Evolutionary conservation across 1,140 invertebrate genomes (phyloP).

Genomic region (Proales similis): DNA sequence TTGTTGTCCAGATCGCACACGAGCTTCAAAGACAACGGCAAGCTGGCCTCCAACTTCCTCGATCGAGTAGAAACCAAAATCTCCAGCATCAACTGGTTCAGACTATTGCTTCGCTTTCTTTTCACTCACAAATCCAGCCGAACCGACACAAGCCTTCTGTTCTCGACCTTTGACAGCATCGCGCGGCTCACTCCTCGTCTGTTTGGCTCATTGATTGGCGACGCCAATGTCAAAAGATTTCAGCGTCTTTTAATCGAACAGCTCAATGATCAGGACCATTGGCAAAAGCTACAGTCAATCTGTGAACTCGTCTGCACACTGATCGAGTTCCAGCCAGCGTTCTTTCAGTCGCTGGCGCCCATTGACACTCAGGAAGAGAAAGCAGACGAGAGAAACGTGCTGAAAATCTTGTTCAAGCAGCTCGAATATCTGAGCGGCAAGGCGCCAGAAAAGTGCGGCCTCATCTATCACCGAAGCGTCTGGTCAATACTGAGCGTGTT

Average conservation of each 20-base stretch:
- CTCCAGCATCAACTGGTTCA: no score
- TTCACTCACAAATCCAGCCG: constrained; percentile 28
- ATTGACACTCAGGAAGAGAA: not conserved
- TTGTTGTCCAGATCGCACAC: constrained; percentile 19
- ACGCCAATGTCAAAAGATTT: constrained; percentile 1
- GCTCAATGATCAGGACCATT: not conserved
- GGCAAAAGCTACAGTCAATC: constrained; percentile 1
- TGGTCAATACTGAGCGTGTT: constrained; percentile 5
- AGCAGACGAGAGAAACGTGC: constrained; percentile 1
- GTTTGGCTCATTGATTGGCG: constrained; percentile 26
- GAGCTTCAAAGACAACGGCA: no score
- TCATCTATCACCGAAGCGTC: not conserved
- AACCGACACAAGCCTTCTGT: not conserved
- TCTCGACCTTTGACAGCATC: constrained; percentile 25
- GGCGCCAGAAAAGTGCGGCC: not conserved
- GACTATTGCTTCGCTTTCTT: no score
- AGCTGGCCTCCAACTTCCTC: no score
- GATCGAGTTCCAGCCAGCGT: constrained; percentile 23
- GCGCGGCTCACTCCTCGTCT: constrained; percentile 18
- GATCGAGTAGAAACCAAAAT: no score
- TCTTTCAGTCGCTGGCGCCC: constrained; percentile 12
- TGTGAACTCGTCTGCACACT: constrained; percentile 18
- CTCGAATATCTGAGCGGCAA: not conserved
- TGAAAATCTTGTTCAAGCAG: not conserved
- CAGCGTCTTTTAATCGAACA: constrained; percentile 1